phyloP scores from a whole-genome alignment of 1,140 invertebrate species.

The Hetaerina americana region DNA sequence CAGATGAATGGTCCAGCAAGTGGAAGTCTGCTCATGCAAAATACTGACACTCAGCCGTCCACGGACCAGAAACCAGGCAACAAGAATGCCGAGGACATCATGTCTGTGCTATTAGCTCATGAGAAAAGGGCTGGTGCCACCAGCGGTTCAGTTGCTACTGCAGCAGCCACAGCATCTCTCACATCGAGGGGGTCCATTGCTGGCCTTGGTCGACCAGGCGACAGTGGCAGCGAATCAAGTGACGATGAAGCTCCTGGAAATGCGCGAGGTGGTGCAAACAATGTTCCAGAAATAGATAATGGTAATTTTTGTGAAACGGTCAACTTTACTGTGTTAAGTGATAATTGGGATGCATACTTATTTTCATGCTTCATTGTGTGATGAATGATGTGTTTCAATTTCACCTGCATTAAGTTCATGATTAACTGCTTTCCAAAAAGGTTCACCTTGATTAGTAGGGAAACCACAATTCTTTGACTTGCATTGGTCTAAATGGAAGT shows the following conservation, averaged over 20 bases:
- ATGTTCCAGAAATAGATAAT: neutral
- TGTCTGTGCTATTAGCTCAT: conserved; percentile 79
- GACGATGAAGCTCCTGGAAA: conserved; percentile 40
- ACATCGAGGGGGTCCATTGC: conserved; percentile 25
- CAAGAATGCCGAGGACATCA: conserved; percentile 73
- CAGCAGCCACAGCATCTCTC: conserved; percentile 16
- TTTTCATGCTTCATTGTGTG: too few relatives aligned
- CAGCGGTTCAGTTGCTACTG: conserved; percentile 12
- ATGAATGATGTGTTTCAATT: too few relatives aligned
- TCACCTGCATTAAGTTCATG: too few relatives aligned
- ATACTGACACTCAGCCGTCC: conserved; percentile 18
- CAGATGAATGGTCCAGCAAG: neutral
- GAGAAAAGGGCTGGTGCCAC: conserved; percentile 56
- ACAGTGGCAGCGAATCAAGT: conserved; percentile 59
- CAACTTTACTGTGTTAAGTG: too few relatives aligned
- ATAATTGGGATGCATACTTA: too few relatives aligned
- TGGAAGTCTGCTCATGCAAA: neutral
- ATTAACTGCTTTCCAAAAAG: too few relatives aligned
- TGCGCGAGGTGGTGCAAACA: neutral
- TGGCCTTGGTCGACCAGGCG: conserved; percentile 39
- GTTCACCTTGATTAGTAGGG: too few relatives aligned
- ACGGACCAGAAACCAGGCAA: conserved; percentile 34
- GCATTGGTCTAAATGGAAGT: too few relatives aligned
- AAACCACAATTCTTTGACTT: too few relatives aligned
- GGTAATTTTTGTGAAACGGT: too few relatives aligned